These are phyloP conservation scores for Liopterus haemorrhoidalis DNA, from an alignment of 2,888 invertebrate species.

Conservation along the genomic window DNA sequence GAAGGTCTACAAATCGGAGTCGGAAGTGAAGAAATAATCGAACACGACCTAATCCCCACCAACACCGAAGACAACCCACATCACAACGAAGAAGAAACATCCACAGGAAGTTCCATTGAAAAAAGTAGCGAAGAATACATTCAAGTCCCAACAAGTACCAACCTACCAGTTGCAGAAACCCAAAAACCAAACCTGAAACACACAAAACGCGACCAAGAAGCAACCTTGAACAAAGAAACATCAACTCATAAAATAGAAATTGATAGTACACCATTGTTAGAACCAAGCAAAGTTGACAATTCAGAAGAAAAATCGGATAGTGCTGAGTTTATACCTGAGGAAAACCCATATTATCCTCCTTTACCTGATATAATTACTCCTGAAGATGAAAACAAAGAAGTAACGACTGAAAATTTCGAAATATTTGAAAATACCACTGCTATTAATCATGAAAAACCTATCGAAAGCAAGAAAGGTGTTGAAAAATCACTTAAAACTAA, in stretches of 20 bases:
- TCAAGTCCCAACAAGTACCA: neutral
- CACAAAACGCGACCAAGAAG: conserved; percentile 14
- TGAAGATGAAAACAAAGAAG: conserved; percentile 29
- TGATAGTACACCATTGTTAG: conserved; percentile 20
- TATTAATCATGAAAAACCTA: neutral
- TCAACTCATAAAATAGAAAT: conserved; percentile 22
- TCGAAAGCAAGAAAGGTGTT: conserved; percentile 7
- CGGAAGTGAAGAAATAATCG: conserved; percentile 38
- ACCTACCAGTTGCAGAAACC: conserved; percentile 14
- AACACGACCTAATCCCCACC: conserved; percentile 29
- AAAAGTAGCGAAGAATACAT: conserved; percentile 33
- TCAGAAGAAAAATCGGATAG: conserved; percentile 11
- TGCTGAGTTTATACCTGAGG: conserved; percentile 33
- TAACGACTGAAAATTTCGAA: conserved; percentile 16
- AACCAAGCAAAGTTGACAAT: conserved; percentile 21
- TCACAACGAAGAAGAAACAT: conserved; percentile 17
- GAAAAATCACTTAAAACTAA: conserved; percentile 1
- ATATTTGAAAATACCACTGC: conserved; percentile 12
- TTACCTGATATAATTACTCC: conserved; percentile 49
- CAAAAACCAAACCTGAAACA: conserved; percentile 6
- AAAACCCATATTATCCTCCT: conserved; percentile 52
- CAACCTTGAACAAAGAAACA: conserved; percentile 11
- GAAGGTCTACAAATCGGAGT: conserved; percentile 46
- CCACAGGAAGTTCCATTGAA: conserved; percentile 27
- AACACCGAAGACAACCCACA: conserved; percentile 2